Evolutionary conservation across 2,797 vertebrate species (phyloP).

Genomic region (Microtus californicus): DNA sequence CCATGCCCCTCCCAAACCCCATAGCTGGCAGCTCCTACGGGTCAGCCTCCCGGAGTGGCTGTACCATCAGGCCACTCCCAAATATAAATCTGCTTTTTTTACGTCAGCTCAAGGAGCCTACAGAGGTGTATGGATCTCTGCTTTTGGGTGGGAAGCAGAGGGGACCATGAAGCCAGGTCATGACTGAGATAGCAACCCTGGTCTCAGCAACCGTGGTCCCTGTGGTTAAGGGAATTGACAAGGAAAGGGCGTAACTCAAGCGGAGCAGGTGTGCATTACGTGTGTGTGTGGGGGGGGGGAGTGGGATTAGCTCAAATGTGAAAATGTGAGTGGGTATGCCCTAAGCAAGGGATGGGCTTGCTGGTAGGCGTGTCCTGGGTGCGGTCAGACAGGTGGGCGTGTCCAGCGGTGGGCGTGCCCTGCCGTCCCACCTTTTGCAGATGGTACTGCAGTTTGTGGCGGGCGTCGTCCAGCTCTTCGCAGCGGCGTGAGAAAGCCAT

Average conservation of each 20-base stretch:
- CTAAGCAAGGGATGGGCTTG: not conserved
- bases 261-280: not conserved
- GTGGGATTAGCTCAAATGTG: not conserved
- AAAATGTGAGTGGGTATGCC: not conserved
- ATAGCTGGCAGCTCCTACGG: not conserved
- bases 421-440: conserved; percentile 86
- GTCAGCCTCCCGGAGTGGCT: not conserved
- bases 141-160: not conserved
- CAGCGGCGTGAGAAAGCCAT: conserved; percentile 90
- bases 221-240: not conserved
- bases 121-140: not conserved
- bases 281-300: fast-evolving
- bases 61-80: not conserved
- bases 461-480: conserved; percentile 89
- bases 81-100: not conserved
- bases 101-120: not conserved
- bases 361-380: not conserved
- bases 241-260: not conserved
- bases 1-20: not conserved
- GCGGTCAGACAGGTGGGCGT: too few relatives aligned
- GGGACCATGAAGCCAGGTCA: not conserved
- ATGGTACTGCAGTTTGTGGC: conserved; percentile 89
- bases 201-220: not conserved
- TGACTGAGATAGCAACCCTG: not conserved
- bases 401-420: not conserved